Conservation (phyloP, 2,113 vertebrate species). For the Enhydra lutris region DNA sequence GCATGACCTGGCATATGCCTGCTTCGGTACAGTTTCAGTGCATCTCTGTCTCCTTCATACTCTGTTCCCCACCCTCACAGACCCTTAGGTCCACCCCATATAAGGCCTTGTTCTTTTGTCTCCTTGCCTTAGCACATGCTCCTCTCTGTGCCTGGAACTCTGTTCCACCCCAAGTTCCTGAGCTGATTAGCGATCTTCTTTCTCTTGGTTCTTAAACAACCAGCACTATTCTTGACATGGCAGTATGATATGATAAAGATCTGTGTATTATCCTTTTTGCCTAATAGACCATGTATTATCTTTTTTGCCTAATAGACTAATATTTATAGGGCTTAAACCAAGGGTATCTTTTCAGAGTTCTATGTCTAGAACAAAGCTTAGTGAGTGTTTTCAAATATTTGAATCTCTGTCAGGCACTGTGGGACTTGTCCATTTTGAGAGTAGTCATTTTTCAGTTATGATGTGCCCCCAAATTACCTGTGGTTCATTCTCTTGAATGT, state of each 20-base stretch:
- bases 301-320: not conserved
- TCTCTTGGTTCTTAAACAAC: not conserved
- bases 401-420: not conserved
- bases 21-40: not conserved
- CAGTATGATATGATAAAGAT: not conserved
- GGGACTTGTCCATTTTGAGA: not conserved
- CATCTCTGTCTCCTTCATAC: not conserved
- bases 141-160: not conserved
- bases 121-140: not conserved
- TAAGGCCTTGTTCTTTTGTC: not conserved
- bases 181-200: not conserved
- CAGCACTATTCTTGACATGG: not conserved
- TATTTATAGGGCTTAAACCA: not conserved
- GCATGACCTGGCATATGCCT: not conserved
- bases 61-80: not conserved
- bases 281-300: not conserved
- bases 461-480: not conserved
- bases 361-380: not conserved
- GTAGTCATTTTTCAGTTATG: not conserved
- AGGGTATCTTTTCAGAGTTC: constrained; percentile 20
- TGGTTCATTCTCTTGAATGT: not conserved
- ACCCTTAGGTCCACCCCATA: not conserved
- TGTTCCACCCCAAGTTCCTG: not conserved
- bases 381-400: not conserved
- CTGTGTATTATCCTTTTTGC: not conserved